phyloP scores from a whole-genome alignment of 2,797 vertebrate genomes.

The Coccyzus lansbergi region DNA sequence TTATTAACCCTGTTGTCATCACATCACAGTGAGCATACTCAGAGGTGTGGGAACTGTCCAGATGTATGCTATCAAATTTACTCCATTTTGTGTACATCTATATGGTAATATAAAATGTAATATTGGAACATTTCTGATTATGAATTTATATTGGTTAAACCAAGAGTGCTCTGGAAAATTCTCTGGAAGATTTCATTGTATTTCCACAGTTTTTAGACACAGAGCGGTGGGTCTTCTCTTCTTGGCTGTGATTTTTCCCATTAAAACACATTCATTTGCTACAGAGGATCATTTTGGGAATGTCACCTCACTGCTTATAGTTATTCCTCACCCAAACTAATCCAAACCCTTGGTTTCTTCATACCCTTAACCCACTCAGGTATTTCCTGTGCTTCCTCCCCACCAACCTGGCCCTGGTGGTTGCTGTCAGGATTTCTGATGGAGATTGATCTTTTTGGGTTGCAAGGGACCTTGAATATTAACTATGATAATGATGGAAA shows the following conservation, averaged over 20 bases:
- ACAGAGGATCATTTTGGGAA: not conserved
- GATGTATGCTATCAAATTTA: not conserved
- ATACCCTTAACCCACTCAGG: not conserved
- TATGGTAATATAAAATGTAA: not conserved
- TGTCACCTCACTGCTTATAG: not conserved
- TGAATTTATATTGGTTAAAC: not conserved
- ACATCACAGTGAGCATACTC: not conserved
- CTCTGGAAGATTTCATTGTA: not conserved
- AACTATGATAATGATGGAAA: not conserved
- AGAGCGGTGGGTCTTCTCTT: not conserved
- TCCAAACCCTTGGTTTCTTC: not conserved
- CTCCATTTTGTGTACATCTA: not conserved
- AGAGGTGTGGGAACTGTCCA: not conserved
- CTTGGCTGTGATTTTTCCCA: not conserved
- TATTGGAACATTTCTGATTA: not conserved
- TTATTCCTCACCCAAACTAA: not conserved
- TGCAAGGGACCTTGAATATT: not conserved
- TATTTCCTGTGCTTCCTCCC: not conserved
- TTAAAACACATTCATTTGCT: not conserved
- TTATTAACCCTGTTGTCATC: slow-evolving; percentile 40
- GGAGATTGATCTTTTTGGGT: not conserved
- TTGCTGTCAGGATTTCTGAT: not conserved
- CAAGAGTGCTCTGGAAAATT: not conserved
- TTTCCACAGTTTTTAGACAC: not conserved
- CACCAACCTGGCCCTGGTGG: not conserved